These are phyloP conservation scores for Lepilemur ruficaudatus DNA, from an alignment of 2,797 vertebrate genomes.

Conservation along the genomic window DNA sequence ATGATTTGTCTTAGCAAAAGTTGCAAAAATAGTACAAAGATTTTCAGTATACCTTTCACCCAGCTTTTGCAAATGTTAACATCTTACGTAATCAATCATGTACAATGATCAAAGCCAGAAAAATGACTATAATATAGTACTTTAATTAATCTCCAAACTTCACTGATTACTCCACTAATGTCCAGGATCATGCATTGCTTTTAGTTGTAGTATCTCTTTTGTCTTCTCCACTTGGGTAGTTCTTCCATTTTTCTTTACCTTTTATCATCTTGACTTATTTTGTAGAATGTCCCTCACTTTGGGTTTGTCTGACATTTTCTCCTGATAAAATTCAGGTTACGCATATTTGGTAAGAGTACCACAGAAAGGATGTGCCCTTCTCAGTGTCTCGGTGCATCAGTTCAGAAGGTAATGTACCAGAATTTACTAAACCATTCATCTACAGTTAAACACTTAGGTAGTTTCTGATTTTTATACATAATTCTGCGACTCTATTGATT, in stretches of 20 bases:
- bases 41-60: neutral
- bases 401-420: neutral
- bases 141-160: neutral
- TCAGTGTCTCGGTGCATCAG: neutral
- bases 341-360: neutral
- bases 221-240: neutral
- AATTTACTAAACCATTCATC: neutral
- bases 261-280: neutral
- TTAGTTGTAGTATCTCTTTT: neutral
- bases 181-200: neutral
- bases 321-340: neutral
- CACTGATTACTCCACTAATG: neutral
- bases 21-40: neutral
- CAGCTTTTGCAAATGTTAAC: constrained; percentile 15
- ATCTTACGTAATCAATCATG: neutral
- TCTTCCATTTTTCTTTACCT: neutral
- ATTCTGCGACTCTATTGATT: neutral
- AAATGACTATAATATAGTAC: neutral
- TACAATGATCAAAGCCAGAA: neutral
- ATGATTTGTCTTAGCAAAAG: neutral
- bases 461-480: neutral
- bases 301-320: neutral
- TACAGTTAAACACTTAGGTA: neutral
- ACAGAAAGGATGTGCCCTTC: no score
- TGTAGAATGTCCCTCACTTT: neutral